A percentile compares a stretch with the other conserved stretches of the same genome.
These are phyloP conservation scores for Dione vanillae DNA, from an alignment of 2,888 invertebrate species.

Conservation along the genomic window DNA sequence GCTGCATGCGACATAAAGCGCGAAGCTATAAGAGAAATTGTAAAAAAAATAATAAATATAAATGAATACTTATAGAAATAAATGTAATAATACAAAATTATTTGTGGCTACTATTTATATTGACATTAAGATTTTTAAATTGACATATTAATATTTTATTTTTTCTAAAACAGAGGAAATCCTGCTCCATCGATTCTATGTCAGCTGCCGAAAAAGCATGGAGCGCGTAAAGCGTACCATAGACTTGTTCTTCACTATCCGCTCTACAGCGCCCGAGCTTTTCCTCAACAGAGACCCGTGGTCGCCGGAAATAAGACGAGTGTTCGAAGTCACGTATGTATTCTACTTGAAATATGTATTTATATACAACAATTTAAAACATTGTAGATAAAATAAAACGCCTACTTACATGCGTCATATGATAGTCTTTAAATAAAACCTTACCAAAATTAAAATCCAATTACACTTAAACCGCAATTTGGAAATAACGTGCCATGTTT, in stretches of 20 bases:
- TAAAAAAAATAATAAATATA: too few relatives aligned
- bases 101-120: neutral
- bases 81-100: too few relatives aligned
- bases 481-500: neutral
- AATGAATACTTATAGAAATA: too few relatives aligned
- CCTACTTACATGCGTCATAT: neutral
- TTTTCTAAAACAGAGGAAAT: conserved; percentile 76
- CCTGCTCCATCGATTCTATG: conserved; percentile 82
- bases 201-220: conserved; percentile 81
- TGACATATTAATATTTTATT: neutral
- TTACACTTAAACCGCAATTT: neutral
- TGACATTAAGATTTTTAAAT: too few relatives aligned
- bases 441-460: neutral
- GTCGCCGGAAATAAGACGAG: conserved; percentile 77
- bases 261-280: conserved; percentile 85
- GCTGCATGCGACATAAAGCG: neutral
- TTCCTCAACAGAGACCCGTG: conserved; percentile 85
- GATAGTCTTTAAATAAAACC: neutral
- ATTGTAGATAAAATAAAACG: too few relatives aligned
- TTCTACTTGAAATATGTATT: too few relatives aligned
- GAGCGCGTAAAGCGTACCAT: conserved; percentile 84
- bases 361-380: too few relatives aligned
- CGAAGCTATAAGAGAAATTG: too few relatives aligned
- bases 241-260: conserved; percentile 84
- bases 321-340: conserved; percentile 83